Evolutionary conservation across 2,888 invertebrate species (phyloP).

Genomic region (Bimastos eiseni): DNA sequence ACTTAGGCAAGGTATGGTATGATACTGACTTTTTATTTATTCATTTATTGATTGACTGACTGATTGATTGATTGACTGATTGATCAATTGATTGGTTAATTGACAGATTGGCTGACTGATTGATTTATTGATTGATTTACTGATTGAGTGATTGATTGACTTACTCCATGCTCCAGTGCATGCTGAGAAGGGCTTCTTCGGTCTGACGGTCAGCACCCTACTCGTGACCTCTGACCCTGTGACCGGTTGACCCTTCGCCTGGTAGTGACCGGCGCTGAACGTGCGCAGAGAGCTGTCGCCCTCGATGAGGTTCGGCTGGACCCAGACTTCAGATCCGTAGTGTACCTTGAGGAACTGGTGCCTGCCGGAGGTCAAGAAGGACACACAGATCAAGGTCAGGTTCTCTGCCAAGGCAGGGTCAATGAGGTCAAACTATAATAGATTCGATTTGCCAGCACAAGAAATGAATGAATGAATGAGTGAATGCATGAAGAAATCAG

Average conservation of each 20-base stretch:
- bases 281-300: constrained; percentile 44
- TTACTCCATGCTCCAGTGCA: constrained; percentile 44
- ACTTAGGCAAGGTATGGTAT: neutral
- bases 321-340: constrained; percentile 52
- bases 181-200: constrained; percentile 43
- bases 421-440: neutral
- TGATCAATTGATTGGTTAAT: no score
- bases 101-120: no score
- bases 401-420: neutral
- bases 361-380: constrained; percentile 44
- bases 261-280: constrained; percentile 43
- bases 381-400: constrained; percentile 50
- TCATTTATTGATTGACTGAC: no score
- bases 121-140: no score
- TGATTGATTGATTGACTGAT: no score
- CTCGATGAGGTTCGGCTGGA: constrained; percentile 52
- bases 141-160: constrained; percentile 13
- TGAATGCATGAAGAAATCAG: neutral
- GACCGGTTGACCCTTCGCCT: constrained; percentile 37
- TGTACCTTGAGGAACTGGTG: constrained; percentile 53
- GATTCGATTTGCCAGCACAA: no score
- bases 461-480: no score
- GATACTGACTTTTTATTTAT: no score
- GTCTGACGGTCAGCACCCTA: constrained; percentile 40
- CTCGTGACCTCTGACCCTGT: constrained; percentile 30